A percentile compares a stretch with the other conserved stretches of the same genome.
These are phyloP conservation scores for Apostichopus leukothele DNA, from an alignment of 53 echinoderm and acorn worm genomes.

Conservation along the genomic window DNA sequence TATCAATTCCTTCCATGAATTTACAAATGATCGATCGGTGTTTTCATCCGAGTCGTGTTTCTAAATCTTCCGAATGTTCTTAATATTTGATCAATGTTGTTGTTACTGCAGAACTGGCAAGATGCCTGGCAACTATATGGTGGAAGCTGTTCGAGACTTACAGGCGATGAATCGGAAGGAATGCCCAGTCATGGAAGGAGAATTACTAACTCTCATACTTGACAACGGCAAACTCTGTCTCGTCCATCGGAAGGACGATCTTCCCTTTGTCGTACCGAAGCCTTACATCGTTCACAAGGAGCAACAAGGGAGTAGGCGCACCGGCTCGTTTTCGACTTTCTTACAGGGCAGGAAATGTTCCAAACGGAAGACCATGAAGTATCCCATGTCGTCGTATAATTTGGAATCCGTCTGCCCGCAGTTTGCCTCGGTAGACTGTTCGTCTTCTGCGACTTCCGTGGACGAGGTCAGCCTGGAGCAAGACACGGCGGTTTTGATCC, in stretches of 20 bases:
- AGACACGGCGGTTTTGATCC: conserved; percentile 17
- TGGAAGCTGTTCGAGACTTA: conserved; percentile 35
- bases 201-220: conserved; percentile 12
- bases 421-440: background rate
- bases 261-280: conserved; percentile 34
- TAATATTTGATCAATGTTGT: no score
- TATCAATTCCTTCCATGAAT: no score
- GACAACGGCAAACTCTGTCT: conserved; percentile 36
- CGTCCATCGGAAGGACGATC: conserved; percentile 32
- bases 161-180: background rate
- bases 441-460: background rate
- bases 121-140: background rate
- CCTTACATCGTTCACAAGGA: conserved; percentile 11
- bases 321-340: conserved; percentile 25
- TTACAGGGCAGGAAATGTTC: background rate
- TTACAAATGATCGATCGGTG: no score
- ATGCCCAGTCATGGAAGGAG: background rate
- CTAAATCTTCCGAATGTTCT: no score
- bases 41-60: no score
- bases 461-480: conserved; percentile 7
- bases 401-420: conserved; percentile 3
- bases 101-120: background rate
- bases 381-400: conserved; percentile 19
- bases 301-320: background rate
- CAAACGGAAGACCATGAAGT: background rate